phyloP scores from a whole-genome alignment of 2,113 vertebrate genomes.

The Nymphicus hollandicus region DNA sequence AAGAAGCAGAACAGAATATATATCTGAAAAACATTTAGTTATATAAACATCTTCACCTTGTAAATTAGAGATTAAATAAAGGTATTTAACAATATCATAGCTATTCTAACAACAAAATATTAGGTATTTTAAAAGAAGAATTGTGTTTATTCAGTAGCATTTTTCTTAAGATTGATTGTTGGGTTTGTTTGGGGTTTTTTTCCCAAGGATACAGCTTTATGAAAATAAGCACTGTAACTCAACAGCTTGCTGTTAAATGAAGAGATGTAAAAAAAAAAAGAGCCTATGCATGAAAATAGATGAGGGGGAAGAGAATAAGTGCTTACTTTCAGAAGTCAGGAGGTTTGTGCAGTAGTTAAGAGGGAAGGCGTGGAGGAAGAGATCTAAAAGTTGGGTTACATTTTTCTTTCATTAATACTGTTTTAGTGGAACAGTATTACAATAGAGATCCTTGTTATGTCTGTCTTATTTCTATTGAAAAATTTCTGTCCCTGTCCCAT shows the following conservation, averaged over 20 bases:
- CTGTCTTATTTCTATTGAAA: background rate
- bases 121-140: background rate
- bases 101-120: background rate
- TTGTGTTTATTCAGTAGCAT: conserved; percentile 19
- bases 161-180: background rate
- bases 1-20: conserved; percentile 38
- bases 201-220: background rate
- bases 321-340: background rate
- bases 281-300: background rate
- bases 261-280: background rate
- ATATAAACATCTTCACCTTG: conserved; percentile 50
- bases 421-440: background rate
- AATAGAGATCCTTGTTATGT: background rate
- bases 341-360: background rate
- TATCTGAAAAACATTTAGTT: conserved; percentile 36
- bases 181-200: background rate
- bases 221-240: background rate
- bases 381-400: background rate
- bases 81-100: background rate
- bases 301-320: background rate
- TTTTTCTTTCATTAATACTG: background rate
- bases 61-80: conserved; percentile 60
- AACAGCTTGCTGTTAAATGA: background rate
- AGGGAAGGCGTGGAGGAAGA: background rate
- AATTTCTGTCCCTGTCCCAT: background rate